A percentile compares a stretch with the other conserved stretches of the same genome.
These are phyloP conservation scores for Austrolebias charrua DNA, from an alignment of 2,797 vertebrate genomes.

Conservation along the genomic window DNA sequence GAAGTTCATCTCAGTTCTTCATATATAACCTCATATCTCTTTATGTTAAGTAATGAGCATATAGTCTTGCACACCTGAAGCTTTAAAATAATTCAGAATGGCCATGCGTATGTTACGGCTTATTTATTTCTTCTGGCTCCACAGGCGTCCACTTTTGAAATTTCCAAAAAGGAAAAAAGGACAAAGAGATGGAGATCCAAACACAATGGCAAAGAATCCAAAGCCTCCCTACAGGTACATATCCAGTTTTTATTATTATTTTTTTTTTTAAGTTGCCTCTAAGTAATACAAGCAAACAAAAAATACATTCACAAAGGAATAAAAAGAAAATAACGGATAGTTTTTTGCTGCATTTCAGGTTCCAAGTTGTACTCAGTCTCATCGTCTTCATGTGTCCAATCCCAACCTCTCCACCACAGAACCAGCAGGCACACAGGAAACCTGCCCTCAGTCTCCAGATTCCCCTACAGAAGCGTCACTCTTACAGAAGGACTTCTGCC, in stretches of 20 bases:
- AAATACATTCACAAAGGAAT: background rate
- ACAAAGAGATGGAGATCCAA: constrained; percentile 89
- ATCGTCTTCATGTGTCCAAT: constrained; percentile 91
- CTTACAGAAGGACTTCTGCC: constrained; percentile 92
- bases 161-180: constrained; percentile 94
- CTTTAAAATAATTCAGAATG: background rate
- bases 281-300: background rate
- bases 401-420: constrained; percentile 91
- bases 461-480: constrained; percentile 87
- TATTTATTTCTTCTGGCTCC: constrained; percentile 1
- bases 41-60: too few species aligned
- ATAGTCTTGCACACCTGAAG: background rate
- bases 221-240: constrained; percentile 85
- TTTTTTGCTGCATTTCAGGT: constrained; percentile 54
- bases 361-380: constrained; percentile 74
- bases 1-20: background rate
- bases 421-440: constrained; percentile 82
- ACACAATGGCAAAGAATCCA: constrained; percentile 88
- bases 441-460: constrained; percentile 87
- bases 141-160: constrained; percentile 86
- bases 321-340: background rate
- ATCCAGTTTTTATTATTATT: background rate
- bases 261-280: background rate
- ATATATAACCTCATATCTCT: background rate
- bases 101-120: background rate